Evolutionary conservation across 2,888 invertebrate species (phyloP).

Genomic region (Mythimna loreyi): DNA sequence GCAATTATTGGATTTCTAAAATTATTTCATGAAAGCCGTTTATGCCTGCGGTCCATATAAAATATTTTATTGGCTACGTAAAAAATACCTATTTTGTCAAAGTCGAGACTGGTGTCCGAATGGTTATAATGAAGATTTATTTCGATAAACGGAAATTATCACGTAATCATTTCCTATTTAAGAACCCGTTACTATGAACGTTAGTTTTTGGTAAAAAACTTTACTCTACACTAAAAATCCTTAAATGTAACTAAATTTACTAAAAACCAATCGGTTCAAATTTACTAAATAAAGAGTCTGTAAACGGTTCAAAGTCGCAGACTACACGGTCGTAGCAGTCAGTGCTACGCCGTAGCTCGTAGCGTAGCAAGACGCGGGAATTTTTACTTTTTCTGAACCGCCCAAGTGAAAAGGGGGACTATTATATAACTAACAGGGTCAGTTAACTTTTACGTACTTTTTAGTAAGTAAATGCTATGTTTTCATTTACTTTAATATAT

Average conservation of each 20-base stretch:
- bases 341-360: conserved; percentile 29
- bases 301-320: conserved; percentile 3
- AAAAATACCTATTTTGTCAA: conserved; percentile 36
- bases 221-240: neutral
- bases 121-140: conserved; percentile 37
- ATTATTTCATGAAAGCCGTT: conserved; percentile 62
- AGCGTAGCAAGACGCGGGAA: conserved; percentile 11
- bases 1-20: conserved; percentile 73
- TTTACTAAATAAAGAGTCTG: conserved; percentile 1
- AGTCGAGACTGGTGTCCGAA: conserved; percentile 10
- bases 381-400: conserved; percentile 17
- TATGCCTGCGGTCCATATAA: conserved; percentile 45
- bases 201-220: neutral
- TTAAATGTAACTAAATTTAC: neutral
- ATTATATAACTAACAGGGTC: neutral
- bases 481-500: neutral
- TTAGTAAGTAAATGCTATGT: neutral
- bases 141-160: conserved; percentile 5
- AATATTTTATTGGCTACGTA: conserved; percentile 46
- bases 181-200: neutral
- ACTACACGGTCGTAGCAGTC: conserved; percentile 36
- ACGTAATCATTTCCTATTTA: neutral
- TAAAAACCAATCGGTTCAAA: neutral
- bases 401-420: neutral
- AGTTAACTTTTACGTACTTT: neutral